Base-by-base conservation (phyloP, 35 echinoderm and acorn worm genomes). In the Ophiothrix spiculata region DNA sequence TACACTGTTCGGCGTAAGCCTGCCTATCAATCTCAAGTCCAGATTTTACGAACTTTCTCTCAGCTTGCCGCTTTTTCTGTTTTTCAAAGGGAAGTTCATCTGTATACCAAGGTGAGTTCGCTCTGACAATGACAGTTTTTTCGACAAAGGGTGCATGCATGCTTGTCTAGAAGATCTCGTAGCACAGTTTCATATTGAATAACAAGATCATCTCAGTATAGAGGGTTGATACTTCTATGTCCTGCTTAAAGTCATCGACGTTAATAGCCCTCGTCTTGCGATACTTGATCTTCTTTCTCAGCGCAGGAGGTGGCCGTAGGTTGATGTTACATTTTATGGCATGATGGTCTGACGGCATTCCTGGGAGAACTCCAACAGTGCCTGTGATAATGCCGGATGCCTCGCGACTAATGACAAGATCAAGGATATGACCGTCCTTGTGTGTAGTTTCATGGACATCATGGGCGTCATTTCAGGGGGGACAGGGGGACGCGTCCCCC, bases 21-120 rank as follows among this genome's bases (percentile, higher is more conserved):
- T 85, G 83, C 33, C 31, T 33, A 31, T 60, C 56, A 33, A 74
- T 60, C 64, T 85, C 56, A 25, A 85, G 83, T 23, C 64, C 39
- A 40, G 36, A 85, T 31, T 39, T 74, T 15, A 36, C 56, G 39
- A 56, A 79, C 35, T 33, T 37, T 39, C 75, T 76, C 39, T 87
- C 85, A 41, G 85, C 74, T 31, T 45, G 36, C 46, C 73, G 38
- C 75, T 79, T 77, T 29, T 31, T 39, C 37, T 39, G 74, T 34
- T 87, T 87, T 34, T n/a, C 39, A 0, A 36, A 15, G 21, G 36
- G 38, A 79, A 87, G 85, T 0, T 87, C 85, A 25, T 87, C 85
- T 37, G 73, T 41, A 39, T 45, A 79, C 85, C 85, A 87, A 29
- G 75, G 36, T 35, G 13, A 40, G 17, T 79, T 79, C 23, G 75